Conservation (phyloP, 2,888 invertebrate species). For the Acanthacorydalis orientalis region DNA sequence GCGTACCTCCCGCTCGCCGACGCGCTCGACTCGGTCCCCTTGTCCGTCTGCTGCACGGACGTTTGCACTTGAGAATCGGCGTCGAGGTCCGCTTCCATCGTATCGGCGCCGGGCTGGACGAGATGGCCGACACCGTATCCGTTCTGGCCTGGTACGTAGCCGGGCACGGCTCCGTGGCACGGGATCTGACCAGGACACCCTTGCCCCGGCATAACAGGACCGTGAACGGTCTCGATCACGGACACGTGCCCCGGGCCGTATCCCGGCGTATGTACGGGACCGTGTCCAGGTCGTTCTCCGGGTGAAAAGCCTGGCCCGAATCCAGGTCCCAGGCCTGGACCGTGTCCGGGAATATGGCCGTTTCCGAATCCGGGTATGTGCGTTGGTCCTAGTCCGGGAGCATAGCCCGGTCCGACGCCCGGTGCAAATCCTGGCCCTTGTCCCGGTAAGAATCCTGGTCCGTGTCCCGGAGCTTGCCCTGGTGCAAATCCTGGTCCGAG, state of each 20-base stretch:
- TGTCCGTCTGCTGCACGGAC: slow-evolving; percentile 34
- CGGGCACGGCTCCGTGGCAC: too few species aligned
- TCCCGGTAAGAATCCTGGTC: slow-evolving; percentile 3
- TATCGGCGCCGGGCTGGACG: neutral
- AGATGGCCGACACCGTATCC: slow-evolving; percentile 4
- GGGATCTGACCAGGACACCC: slow-evolving; percentile 8
- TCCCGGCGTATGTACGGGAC: neutral
- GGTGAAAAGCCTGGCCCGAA: slow-evolving; percentile 2
- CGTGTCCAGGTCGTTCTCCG: neutral
- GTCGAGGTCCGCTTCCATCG: slow-evolving; percentile 23
- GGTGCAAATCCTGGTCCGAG: slow-evolving; percentile 7
- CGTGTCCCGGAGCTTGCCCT: slow-evolving; percentile 10
- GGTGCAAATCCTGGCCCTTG: neutral
- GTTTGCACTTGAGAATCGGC: slow-evolving; percentile 61
- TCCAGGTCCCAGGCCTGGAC: neutral
- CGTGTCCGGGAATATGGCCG: neutral
- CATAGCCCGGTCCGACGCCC: slow-evolving; percentile 1
- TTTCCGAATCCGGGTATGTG: slow-evolving; percentile 1
- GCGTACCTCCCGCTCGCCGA: slow-evolving; percentile 59
- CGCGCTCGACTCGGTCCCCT: slow-evolving; percentile 59
- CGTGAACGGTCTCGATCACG: neutral
- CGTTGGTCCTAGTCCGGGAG: neutral
- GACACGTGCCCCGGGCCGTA: neutral
- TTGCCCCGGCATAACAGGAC: slow-evolving; percentile 6
- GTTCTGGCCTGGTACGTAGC: slow-evolving; percentile 8